phyloP scores from a whole-genome alignment of 1,140 invertebrate species.

The Dendroctonus ponderosae region DNA sequence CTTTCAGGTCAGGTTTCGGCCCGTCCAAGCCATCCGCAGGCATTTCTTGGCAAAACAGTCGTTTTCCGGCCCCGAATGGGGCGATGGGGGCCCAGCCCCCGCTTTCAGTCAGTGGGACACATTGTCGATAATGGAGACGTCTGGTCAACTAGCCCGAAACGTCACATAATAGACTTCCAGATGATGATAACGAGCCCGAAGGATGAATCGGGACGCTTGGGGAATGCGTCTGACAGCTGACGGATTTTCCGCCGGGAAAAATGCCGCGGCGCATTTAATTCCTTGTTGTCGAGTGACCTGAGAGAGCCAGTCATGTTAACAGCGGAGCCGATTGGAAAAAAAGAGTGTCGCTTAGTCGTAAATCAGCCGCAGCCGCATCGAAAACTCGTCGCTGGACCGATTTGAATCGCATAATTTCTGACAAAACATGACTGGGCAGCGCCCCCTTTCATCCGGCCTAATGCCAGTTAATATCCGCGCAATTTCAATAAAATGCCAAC shows the following conservation, averaged over 20 bases:
- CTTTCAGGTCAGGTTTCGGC: no score
- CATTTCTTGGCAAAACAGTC: no score
- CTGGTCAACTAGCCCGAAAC: conserved; percentile 31
- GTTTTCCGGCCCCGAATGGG: no score
- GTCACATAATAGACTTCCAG: conserved; percentile 32
- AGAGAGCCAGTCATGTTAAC: not conserved
- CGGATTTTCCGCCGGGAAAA: not conserved
- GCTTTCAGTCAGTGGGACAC: conserved; percentile 40
- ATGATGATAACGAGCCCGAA: conserved; percentile 26
- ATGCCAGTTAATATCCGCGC: conserved; percentile 39
- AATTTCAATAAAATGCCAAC: conserved; percentile 42
- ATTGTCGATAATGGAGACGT: conserved; percentile 36
- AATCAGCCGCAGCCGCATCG: conserved; percentile 28
- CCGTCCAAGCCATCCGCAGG: no score
- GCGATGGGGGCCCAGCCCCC: no score
- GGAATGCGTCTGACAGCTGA: conserved; percentile 16
- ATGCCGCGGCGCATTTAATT: conserved; percentile 1
- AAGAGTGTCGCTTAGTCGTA: conserved; percentile 1
- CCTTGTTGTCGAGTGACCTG: not conserved
- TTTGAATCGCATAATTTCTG: conserved; percentile 32
- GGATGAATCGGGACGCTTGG: conserved; percentile 17
- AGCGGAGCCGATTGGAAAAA: not conserved
- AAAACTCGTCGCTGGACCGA: conserved; percentile 31
- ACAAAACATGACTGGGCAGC: conserved; percentile 29
- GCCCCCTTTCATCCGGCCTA: conserved; percentile 35